Evolutionary conservation across 2,888 invertebrate species (phyloP).

Genomic region (Hyles lineata): DNA sequence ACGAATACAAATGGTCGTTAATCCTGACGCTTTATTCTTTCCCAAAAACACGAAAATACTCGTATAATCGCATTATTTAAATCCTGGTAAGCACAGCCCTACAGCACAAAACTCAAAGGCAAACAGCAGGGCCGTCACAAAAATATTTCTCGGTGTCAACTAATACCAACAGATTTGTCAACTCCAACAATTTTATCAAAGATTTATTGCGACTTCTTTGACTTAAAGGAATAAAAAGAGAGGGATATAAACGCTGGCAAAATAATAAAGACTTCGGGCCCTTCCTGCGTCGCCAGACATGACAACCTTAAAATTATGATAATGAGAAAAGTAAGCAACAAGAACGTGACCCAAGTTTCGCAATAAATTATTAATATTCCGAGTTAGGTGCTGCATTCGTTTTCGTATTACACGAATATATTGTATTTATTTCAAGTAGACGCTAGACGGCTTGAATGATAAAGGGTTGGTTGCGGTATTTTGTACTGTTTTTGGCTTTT

Average conservation of each 20-base stretch:
- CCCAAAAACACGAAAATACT: too few species aligned
- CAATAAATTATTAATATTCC: slow-evolving; percentile 66
- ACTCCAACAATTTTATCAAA: slow-evolving; percentile 39
- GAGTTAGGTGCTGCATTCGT: slow-evolving; percentile 39
- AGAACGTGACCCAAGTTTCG: slow-evolving; percentile 57
- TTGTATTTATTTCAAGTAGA: slow-evolving; percentile 9
- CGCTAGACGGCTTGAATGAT: neutral
- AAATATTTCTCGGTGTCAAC: slow-evolving; percentile 40
- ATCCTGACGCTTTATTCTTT: too few species aligned
- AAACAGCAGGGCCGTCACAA: slow-evolving; percentile 3
- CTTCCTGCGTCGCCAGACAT: slow-evolving; percentile 44
- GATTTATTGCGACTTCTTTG: slow-evolving; percentile 52
- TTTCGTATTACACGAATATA: slow-evolving; percentile 26
- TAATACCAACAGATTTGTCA: slow-evolving; percentile 37
- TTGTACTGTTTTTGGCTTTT: too few species aligned
- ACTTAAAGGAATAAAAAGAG: slow-evolving; percentile 40
- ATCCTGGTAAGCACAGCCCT: slow-evolving; percentile 1
- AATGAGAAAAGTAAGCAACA: slow-evolving; percentile 67
- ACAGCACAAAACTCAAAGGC: slow-evolving; percentile 5
- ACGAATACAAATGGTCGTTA: too few species aligned
- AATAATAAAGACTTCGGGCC: slow-evolving; percentile 58
- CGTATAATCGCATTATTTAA: too few species aligned
- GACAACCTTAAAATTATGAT: slow-evolving; percentile 69
- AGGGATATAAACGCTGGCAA: slow-evolving; percentile 48
- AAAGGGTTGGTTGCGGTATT: neutral